Evolutionary conservation across 1,140 invertebrate species (phyloP).

Genomic region (Drosophila ohnishii): DNA sequence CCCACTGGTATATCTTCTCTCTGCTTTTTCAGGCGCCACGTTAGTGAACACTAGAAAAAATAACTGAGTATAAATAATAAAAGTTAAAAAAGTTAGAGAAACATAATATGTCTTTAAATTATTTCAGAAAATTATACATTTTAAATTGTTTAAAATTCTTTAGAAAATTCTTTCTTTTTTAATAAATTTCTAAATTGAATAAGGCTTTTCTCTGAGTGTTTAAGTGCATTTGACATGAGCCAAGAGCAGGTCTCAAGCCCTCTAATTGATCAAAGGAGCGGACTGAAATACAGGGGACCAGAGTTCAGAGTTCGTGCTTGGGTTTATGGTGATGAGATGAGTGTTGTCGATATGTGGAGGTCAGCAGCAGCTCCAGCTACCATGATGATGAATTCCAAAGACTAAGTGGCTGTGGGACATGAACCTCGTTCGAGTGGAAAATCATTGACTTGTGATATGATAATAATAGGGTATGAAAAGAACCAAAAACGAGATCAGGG

Average conservation of each 20-base stretch:
- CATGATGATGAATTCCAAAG: constrained; percentile 16
- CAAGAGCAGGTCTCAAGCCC: constrained; percentile 33
- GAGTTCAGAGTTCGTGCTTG: constrained; percentile 52
- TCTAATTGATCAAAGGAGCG: constrained; percentile 49
- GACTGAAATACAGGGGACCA: constrained; percentile 9
- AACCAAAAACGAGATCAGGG: constrained; percentile 29
- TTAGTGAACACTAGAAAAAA: no score
- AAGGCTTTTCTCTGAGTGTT: constrained; percentile 2
- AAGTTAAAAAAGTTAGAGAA: background rate
- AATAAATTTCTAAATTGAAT: no score
- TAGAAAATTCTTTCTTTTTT: background rate
- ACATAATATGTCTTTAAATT: no score
- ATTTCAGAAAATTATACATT: background rate
- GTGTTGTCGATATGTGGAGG: constrained; percentile 28
- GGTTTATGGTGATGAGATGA: constrained; percentile 39
- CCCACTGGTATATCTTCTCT: no score
- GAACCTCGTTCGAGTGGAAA: constrained; percentile 26
- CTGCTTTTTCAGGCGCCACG: no score
- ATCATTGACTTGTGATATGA: constrained; percentile 45
- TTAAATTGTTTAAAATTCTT: background rate
- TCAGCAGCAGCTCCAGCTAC: constrained; percentile 7
- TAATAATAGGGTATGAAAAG: constrained; percentile 28
- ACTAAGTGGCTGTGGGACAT: constrained; percentile 38
- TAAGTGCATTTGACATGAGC: constrained; percentile 36
- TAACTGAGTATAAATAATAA: background rate